Base-by-base conservation (phyloP, 1,140 invertebrate species). In the Sinonovacula constricta region DNA sequence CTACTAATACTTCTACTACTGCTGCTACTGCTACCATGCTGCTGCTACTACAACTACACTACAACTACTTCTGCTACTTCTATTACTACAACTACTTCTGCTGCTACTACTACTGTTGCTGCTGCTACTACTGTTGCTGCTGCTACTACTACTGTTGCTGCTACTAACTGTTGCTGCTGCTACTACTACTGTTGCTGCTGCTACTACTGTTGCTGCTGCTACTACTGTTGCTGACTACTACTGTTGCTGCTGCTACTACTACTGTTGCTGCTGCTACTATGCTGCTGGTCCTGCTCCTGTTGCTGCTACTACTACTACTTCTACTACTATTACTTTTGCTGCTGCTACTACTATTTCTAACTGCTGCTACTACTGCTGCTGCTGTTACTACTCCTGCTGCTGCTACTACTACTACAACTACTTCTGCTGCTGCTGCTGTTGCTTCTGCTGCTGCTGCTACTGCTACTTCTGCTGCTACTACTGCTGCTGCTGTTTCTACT, bases 291-390 rank as follows among this genome's bases (percentile, higher is more conserved):
- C 51, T 51, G 26, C 36, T 26, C 22, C 59, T 65, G 33, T 60
- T 65, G 34, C 45, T 31, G 30, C 56, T 51, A 54, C 22, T 51
- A 53, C 39, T 51, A 56, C 56, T 30, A 65, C 57, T 65, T 2
- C 49, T 33, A 28, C 59, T 65, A 18, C 0, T 31, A 53, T 39
- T 53, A n/a, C 59, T 65, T 31, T 39, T 65, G 33, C 57, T 65
- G 51, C 59, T 18, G n/a, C n/a, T n/a, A n/a, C n/a, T n/a, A n/a
- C n/a, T n/a, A n/a, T n/a, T n/a, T n/a, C n/a, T n/a, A n/a, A 2
- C 33, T 65, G 51, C 59, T 65, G 33, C 39, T 45, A 36, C 60
- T 67, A 31, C 62, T 67, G 12, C 63, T 54, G 22, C 49, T 67
- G 14, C 72, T 45, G n/a, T 31, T 56, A 76, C n/a, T n/a, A n/a